These are phyloP conservation scores for Amaurobius ferox DNA, from an alignment of 2,888 invertebrate genomes.

Conservation along the genomic window DNA sequence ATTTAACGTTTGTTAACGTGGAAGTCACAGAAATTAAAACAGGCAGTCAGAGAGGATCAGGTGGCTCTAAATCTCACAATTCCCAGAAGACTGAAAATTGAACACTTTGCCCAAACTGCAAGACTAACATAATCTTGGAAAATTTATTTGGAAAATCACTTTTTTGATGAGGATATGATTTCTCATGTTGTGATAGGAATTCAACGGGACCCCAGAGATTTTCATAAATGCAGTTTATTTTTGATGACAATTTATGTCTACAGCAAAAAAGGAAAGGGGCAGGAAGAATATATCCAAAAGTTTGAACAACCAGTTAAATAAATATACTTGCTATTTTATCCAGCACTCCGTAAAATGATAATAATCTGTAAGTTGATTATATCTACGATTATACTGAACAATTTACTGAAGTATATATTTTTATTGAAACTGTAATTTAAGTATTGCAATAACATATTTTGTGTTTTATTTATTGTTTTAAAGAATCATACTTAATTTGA, in stretches of 20 bases:
- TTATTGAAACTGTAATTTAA: no score
- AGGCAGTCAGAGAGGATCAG: slow-evolving; percentile 41
- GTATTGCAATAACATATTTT: no score
- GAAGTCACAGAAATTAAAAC: slow-evolving; percentile 28
- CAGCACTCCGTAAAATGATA: no score
- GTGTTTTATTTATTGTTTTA: no score
- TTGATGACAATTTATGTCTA: neutral
- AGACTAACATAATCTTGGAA: neutral
- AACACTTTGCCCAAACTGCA: neutral
- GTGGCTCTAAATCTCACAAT: slow-evolving; percentile 35
- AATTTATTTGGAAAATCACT: neutral
- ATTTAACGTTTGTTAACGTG: slow-evolving; percentile 44
- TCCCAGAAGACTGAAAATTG: slow-evolving; percentile 23
- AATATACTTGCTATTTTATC: no score
- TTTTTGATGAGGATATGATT: slow-evolving; percentile 11
- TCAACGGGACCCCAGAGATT: neutral
- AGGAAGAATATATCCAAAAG: no score
- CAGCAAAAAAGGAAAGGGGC: no score
- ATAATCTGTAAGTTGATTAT: no score
- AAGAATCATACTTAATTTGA: no score
- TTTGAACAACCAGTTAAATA: no score
- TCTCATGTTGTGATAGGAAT: slow-evolving; percentile 18
- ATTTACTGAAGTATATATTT: no score
- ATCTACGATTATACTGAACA: no score
- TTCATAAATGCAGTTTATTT: neutral